Evolutionary conservation across 2,113 vertebrate genomes (phyloP), one percentile per base, ranked within the genome.

Genomic region (Pelobates fuscus): DNA sequence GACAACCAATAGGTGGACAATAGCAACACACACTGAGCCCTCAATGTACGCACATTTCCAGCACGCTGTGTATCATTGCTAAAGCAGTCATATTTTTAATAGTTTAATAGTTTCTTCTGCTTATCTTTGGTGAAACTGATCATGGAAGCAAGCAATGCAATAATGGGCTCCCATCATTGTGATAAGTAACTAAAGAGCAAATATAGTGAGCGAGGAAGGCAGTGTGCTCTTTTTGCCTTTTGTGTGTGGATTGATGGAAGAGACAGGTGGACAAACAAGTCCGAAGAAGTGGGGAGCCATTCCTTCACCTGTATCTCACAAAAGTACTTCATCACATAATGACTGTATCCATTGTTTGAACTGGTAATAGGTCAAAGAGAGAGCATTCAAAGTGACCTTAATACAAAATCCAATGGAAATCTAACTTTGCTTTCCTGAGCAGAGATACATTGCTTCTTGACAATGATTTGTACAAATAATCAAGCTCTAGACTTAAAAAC

Each of bases 211-310:
- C 61, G 73, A 58, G 29, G 64, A 67, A 43, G 30, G 52, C n/a
- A 27, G 26, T 26, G 30, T 32, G 12, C 15, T 37, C 17, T 67
- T 61, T 77, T 77, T 32, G 5, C 64, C 59, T 68, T n/a, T 77
- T 77, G 73, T 77, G 14, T 17, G 44, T 37, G 27, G 57, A 49
- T 61, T 68, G 64, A 77, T 68, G 64, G 73, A 77, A 58, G 37
- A 77, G 73, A 79, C 80, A 80, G 81, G 80, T 79, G 80, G 11
- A 2, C 77, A 77, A 79, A 75, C 79, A 81, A 67, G 44, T 61
- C 70, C 70, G 68, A 58, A 63, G 77, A 21, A 11, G 37, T 59
- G 30, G 27, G 23, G 52, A 67, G 52, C 69, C 43, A 20, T 77
- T 81, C 78, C 80, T 79, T 44, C 1, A 70, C 67, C 64, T 70